Evolutionary conservation across 1,140 invertebrate species (phyloP).

Genomic region (Homalodisca vitripennis): DNA sequence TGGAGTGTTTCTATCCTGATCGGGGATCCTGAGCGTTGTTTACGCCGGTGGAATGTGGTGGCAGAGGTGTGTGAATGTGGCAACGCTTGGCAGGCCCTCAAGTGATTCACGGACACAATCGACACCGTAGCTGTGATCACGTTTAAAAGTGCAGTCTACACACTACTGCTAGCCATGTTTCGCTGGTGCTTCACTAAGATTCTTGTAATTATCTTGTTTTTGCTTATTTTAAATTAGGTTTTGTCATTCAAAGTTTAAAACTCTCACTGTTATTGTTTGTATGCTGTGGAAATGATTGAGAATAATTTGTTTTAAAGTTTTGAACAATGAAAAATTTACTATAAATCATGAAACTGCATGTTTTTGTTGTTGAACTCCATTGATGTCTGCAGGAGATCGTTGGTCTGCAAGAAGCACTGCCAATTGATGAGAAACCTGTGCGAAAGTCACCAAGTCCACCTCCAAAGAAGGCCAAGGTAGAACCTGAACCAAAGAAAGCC

Average conservation of each 20-base stretch:
- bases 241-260: too few relatives aligned
- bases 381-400: slow-evolving; percentile 4
- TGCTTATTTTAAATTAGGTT: too few relatives aligned
- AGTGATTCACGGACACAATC: slow-evolving; percentile 15
- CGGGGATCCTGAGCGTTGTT: background rate
- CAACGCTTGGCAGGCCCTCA: background rate
- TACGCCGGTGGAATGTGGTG: background rate
- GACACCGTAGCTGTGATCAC: background rate
- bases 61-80: background rate
- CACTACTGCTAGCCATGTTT: background rate
- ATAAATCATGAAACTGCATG: too few relatives aligned
- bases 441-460: slow-evolving; percentile 39
- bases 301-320: too few relatives aligned
- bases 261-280: too few relatives aligned
- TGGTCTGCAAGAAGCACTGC: slow-evolving; percentile 22
- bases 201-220: background rate
- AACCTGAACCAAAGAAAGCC: too few relatives aligned
- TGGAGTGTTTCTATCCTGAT: too few relatives aligned
- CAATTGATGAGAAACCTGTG: slow-evolving; percentile 23
- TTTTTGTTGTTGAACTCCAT: too few relatives aligned
- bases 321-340: too few relatives aligned
- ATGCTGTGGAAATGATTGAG: too few relatives aligned
- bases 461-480: slow-evolving; percentile 42
- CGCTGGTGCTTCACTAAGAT: slow-evolving; percentile 4
- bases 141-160: background rate